Evolutionary conservation across 2,113 vertebrate species (phyloP), one percentile per base, ranked within the genome.

Genomic region (Elephas maximus): DNA sequence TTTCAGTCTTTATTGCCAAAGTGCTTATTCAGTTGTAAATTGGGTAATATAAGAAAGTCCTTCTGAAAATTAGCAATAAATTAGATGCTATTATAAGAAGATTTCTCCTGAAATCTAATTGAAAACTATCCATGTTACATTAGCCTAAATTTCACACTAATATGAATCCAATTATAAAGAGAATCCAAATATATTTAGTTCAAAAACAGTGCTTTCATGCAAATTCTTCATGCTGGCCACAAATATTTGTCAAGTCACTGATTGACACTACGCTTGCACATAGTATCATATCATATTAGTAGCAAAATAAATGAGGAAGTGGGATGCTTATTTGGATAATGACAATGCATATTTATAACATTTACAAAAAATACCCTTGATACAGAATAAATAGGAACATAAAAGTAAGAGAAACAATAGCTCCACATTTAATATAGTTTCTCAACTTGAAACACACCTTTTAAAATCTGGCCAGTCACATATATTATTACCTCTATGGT

Each of bases 141-240:
- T 88, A 91, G 45, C 81, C 26, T 80, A 77, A 80, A 51, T 85
- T 23, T 60, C 10, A 93, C 11, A 77, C 20, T 92, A 88, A 90
- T 94, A 93, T 88, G 2, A 91, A 94, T 80, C 60, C 2, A 90
- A 94, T 91, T 88, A 84, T 53, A 88, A 6, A 71, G 48, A 91
- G 6, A 51, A 69, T 95, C 30, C 65, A 90, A 53, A 71, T 17
- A 94, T 65, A 85, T 23, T 69, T 63, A 77, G 24, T 45, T 85
- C 10, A 69, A 81, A 60, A 69, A 60, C 23, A 88, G 12, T 81
- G 2, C 37, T 71, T 90, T 87, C 8, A 53, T 77, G 17, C 26
- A 88, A 71, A 79, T 76, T 88, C 69, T 89, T 44, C 17, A 63
- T 93, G 8, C 4, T 93, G 41, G 24, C 23, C 53, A 76, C 8